phyloP scores from a whole-genome alignment of 2,113 vertebrate genomes.

The Rhinopomastus cyanomelas region DNA sequence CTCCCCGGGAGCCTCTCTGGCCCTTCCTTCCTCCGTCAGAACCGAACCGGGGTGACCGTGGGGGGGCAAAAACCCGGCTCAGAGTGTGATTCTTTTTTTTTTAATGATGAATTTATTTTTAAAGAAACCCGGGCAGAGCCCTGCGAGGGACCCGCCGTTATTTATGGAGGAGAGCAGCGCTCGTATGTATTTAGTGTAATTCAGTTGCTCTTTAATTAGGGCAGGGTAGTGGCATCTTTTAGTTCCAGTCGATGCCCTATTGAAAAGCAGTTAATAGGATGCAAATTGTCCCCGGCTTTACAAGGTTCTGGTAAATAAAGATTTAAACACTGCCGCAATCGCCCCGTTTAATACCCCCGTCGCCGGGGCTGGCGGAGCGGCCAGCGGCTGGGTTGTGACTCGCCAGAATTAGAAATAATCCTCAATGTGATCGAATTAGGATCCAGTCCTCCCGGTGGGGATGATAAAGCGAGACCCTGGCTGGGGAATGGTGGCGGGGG shows the following conservation, averaged over 20 bases:
- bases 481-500: no score
- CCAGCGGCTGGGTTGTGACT: slow-evolving; percentile 79
- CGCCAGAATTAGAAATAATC: slow-evolving; percentile 50
- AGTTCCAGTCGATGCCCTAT: slow-evolving; percentile 95
- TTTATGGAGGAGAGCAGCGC: slow-evolving; percentile 60
- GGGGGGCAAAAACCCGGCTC: not conserved
- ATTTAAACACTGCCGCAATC: slow-evolving; percentile 90
- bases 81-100: not conserved
- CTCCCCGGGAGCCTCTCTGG: not conserved
- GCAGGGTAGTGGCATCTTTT: slow-evolving; percentile 89
- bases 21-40: not conserved
- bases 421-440: no score
- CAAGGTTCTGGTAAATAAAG: slow-evolving; percentile 94
- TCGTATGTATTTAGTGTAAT: slow-evolving; percentile 79
- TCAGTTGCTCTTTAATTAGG: slow-evolving; percentile 90
- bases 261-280: slow-evolving; percentile 97
- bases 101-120: not conserved
- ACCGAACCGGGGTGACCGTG: not conserved
- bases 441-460: not conserved
- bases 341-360: slow-evolving; percentile 88
- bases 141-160: slow-evolving; percentile 19
- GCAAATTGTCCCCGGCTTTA: slow-evolving; percentile 93
- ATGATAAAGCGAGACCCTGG: not conserved
- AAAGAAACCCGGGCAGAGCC: not conserved
- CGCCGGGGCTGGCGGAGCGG: slow-evolving; percentile 89